Conservation (phyloP, 64 coral and sea anemone species). For the Stichodactyla mertensii region DNA sequence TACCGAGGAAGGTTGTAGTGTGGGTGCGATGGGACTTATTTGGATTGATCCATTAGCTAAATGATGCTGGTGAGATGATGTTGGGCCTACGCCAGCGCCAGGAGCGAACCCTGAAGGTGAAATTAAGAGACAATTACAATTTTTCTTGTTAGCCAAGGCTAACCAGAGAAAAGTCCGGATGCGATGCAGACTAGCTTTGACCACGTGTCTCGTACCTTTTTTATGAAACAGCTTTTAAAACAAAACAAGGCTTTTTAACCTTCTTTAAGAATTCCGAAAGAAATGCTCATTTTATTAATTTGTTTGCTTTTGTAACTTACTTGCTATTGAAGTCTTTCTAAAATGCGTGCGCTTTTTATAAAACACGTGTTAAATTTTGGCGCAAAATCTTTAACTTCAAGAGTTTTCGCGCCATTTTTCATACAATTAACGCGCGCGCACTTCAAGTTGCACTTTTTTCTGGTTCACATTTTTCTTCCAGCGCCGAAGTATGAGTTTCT, state of each 20-base stretch:
- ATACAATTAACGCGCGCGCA: not conserved
- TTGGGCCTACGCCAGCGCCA: not conserved
- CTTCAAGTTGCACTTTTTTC: not conserved
- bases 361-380: not conserved
- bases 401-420: conserved; percentile 8
- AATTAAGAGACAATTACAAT: not conserved
- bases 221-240: no score
- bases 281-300: no score
- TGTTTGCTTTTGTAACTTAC: no score
- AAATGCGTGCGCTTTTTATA: not conserved
- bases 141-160: not conserved
- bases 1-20: conserved; percentile 74
- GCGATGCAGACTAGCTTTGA: no score
- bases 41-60: conserved; percentile 39
- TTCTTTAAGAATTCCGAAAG: no score
- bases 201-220: no score
- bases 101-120: conserved; percentile 2
- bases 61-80: conserved; percentile 34
- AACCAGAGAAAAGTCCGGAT: not conserved
- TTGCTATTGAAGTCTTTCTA: no score
- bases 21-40: conserved; percentile 67
- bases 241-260: no score
- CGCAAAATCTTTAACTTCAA: not conserved
- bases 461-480: not conserved
- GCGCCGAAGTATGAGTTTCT: not conserved